These are phyloP conservation scores for Troides helena DNA, from an alignment of 2,888 invertebrate species.

Conservation along the genomic window DNA sequence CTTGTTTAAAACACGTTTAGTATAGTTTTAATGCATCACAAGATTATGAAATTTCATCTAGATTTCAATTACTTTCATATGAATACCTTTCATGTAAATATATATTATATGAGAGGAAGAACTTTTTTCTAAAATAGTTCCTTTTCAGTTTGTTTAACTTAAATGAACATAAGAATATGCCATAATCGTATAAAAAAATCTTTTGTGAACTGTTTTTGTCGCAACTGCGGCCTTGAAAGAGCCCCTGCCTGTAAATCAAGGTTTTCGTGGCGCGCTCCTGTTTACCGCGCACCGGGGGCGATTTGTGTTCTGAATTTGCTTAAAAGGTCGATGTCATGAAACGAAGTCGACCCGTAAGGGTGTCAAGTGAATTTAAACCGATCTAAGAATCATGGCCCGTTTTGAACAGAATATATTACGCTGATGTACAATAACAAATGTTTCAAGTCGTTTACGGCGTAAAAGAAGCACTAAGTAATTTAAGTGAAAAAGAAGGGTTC, in stretches of 20 bases:
- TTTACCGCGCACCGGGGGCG: conserved; percentile 44
- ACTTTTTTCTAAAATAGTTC: too few species aligned
- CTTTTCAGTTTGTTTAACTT: too few species aligned
- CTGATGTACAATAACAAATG: background rate
- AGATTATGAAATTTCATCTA: too few species aligned
- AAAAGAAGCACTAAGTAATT: background rate
- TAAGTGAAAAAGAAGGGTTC: background rate
- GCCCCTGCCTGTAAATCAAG: conserved; percentile 51
- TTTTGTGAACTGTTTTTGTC: conserved; percentile 8
- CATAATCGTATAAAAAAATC: too few species aligned
- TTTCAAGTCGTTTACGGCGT: background rate
- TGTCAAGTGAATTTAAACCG: conserved; percentile 22
- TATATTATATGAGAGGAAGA: too few species aligned
- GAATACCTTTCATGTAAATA: too few species aligned
- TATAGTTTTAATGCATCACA: too few species aligned
- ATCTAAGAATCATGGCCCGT: background rate
- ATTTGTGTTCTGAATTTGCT: conserved; percentile 53
- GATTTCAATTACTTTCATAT: too few species aligned
- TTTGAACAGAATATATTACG: background rate
- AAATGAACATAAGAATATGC: too few species aligned
- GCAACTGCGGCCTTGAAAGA: conserved; percentile 42
- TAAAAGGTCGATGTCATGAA: conserved; percentile 55
- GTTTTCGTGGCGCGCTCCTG: conserved; percentile 53
- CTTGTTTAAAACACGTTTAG: too few species aligned
- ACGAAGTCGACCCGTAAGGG: conserved; percentile 18